phyloP scores from a whole-genome alignment of 2,888 invertebrate species.

The Nezara viridula region DNA sequence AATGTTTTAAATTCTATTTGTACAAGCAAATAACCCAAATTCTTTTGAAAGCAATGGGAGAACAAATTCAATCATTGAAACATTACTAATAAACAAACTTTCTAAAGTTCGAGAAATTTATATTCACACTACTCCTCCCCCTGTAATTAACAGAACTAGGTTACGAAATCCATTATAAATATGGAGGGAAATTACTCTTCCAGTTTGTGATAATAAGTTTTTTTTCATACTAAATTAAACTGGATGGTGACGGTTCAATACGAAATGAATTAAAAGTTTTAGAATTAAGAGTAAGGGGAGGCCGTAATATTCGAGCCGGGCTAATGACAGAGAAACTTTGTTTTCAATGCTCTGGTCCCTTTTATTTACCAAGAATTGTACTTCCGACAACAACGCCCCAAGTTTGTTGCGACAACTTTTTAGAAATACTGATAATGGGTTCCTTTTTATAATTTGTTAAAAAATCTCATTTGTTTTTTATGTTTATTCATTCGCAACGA shows the following conservation, averaged over 20 bases:
- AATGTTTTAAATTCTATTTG: background rate
- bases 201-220: background rate
- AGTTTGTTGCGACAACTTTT: background rate
- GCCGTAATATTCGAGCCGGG: background rate
- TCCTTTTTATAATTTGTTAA: background rate
- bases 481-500: background rate
- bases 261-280: slow-evolving; percentile 12
- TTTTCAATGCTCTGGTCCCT: background rate
- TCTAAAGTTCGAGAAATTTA: background rate
- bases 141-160: background rate
- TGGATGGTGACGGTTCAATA: background rate
- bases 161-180: background rate
- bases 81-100: background rate
- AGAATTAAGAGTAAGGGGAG: background rate
- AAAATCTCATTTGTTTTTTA: background rate
- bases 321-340: background rate
- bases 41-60: background rate
- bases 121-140: background rate
- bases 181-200: background rate
- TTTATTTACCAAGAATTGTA: background rate
- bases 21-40: background rate
- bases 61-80: background rate
- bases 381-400: background rate
- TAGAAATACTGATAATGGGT: slow-evolving; percentile 7
- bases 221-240: background rate